These are phyloP conservation scores for Rhinogobio ventralis DNA, from an alignment of 2,797 vertebrate species.

Conservation along the genomic window DNA sequence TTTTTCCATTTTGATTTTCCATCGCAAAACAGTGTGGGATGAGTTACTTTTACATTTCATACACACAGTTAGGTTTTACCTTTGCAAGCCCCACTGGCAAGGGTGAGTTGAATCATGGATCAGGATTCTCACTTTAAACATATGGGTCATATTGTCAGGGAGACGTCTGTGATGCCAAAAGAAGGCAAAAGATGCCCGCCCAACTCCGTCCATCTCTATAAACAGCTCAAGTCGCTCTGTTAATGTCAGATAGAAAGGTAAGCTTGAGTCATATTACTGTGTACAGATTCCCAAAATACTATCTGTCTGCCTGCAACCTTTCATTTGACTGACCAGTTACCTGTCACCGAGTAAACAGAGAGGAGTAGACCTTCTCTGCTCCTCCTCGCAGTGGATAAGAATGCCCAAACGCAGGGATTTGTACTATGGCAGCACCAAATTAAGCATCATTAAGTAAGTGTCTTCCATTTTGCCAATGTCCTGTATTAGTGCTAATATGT, in stretches of 20 bases:
- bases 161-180: slow-evolving; percentile 74
- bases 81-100: neutral
- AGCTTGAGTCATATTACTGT: slow-evolving; percentile 79
- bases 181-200: slow-evolving; percentile 83
- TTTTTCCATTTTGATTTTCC: neutral
- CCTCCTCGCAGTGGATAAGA: neutral
- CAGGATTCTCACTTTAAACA: neutral
- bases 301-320: slow-evolving; percentile 66
- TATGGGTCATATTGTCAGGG: neutral
- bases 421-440: neutral
- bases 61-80: neutral
- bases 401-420: neutral
- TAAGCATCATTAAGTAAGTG: neutral
- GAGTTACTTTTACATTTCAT: neutral
- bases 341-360: neutral
- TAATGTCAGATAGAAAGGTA: slow-evolving; percentile 85
- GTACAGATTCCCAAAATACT: slow-evolving; percentile 79
- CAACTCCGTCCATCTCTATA: slow-evolving; percentile 72
- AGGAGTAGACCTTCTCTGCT: neutral
- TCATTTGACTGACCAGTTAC: neutral
- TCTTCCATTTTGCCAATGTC: neutral
- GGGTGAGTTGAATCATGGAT: neutral
- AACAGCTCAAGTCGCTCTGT: slow-evolving; percentile 78
- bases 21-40: neutral
- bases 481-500: neutral